Evolutionary conservation across 2,797 vertebrate genomes (phyloP), one percentile per base, ranked within the genome.

Genomic region (Siniperca scherzeri): DNA sequence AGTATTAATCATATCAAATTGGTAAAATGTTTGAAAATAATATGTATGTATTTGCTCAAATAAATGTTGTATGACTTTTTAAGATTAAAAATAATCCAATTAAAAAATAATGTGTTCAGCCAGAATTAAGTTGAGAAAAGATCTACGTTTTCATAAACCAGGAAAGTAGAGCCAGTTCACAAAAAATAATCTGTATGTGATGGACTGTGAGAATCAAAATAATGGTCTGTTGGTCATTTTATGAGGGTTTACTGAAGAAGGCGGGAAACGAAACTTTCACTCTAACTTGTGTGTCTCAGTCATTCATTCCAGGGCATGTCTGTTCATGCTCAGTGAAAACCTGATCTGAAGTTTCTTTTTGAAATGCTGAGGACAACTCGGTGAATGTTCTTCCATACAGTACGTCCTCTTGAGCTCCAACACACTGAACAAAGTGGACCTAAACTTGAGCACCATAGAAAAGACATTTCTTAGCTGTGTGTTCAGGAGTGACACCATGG

Each of bases 271-370:
- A 42, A 33, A 25, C 19, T 4, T 56, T 66, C 7, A 0, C 22
- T 44, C 19, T n/a, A 1, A 0, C 30, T 44, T 2, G 0, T 27
- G 19, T 53, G 17, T 11, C 16, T 60, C 27, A 25, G 0, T 36
- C 4, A 13, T 60, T 61, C 79, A 84, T 91, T 88, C 88, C 89
- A 46, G 66, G 40, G 21, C 93, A 78, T 46, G 94, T 83, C 84
- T 10, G 1, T 9, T 87, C 93, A 71, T 3, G 92, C 60, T 38
- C 7, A 9, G 22, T 36, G 36, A 66, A 65, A 74, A 53, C 65
- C 11, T 25, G 46, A 52, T 17, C 1, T n/a, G 16, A 5, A 7
- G 25, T 5, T 64, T 22, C 59, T 40, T 3, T 3, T 25, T 7
- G 8, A 56, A 74, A 3, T 0, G 7, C 44, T 27, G 14, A 53